Base-by-base conservation (phyloP, 2,888 invertebrate species). In the Sesia apiformis region DNA sequence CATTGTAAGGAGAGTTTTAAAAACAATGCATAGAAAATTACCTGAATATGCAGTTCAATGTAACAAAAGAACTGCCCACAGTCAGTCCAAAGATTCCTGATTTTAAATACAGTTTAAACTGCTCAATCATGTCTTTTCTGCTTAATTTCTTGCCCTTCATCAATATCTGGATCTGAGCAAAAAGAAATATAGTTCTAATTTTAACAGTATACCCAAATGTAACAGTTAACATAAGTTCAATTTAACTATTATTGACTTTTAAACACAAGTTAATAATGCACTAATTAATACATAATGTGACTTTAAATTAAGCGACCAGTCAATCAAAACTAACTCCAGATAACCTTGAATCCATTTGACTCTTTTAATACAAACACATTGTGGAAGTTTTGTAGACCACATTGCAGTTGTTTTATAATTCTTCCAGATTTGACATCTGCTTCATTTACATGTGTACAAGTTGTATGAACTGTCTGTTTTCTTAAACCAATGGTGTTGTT, bases 1-100 rank as follows among this genome's bases (percentile, higher is more conserved):
- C 2, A 23, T 23, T 23, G 23, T 23, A 23, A 23, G 23, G 23
- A 23, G 23, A 23, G 23, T 23, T 23, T 23, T 23, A 23, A 23
- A 23, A 23, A 23, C 23, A 23, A 50, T 52, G 7, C 6, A 5
- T n/a, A 40, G 3, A 38, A 50, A 52, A 40, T 63, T 76, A 91
- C 91, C 88, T 83, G 64, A 90, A 83, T 70, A 90, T 74, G 68
- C 91, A 91, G 63, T 90, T 88, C n/a, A 86, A 67, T 54, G 84
- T 83, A 38, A 91, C 83, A 70, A 91, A 83, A 0, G 89, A 78
- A 56, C 79, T 81, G 4, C 84, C 90, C 38, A 91, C 87, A 3
- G 84, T 78, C 4, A 89, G 62, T 1, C 90, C 91, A 69, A 91
- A 91, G 46, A 87, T 76, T 3, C 88, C 84, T 42, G 90, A 90